phyloP scores from a whole-genome alignment of 1,140 invertebrate genomes.

The Hyles euphorbiae region DNA sequence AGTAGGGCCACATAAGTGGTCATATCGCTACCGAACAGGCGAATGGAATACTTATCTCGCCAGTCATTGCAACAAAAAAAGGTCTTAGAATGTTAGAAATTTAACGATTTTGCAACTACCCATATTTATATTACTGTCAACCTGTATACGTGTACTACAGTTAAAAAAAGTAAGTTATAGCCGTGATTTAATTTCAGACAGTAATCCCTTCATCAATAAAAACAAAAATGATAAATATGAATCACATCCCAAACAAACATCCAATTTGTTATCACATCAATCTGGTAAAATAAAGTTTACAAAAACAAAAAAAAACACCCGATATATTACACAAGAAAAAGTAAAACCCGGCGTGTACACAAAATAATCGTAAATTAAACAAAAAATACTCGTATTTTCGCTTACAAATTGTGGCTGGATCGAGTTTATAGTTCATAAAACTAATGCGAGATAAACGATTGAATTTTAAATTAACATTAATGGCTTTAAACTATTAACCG shows the following conservation, averaged over 20 bases:
- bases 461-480: slow-evolving; percentile 68
- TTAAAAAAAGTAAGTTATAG: too few relatives aligned
- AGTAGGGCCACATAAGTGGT: too few relatives aligned
- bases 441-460: slow-evolving; percentile 52
- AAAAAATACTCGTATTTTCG: slow-evolving; percentile 23
- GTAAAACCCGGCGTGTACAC: slow-evolving; percentile 13
- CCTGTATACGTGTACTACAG: too few relatives aligned
- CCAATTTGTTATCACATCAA: slow-evolving; percentile 9
- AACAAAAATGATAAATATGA: too few relatives aligned
- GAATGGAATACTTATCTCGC: too few relatives aligned
- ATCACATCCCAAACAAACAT: neutral
- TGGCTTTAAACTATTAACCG: slow-evolving; percentile 62
- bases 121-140: too few relatives aligned
- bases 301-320: slow-evolving; percentile 1
- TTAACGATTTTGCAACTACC: too few relatives aligned
- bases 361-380: slow-evolving; percentile 10
- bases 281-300: slow-evolving; percentile 7
- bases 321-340: slow-evolving; percentile 17
- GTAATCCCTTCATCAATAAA: too few relatives aligned
- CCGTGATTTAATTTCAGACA: too few relatives aligned
- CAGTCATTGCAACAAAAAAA: too few relatives aligned
- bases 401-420: slow-evolving; percentile 56
- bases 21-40: too few relatives aligned
- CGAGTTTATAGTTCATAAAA: slow-evolving; percentile 59
- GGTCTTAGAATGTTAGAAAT: too few relatives aligned